Percentiles rank a stretch among this genome's conserved stretches.
phyloP scores from a whole-genome alignment of 2,888 invertebrate genomes.

The Papilio demoleus region DNA sequence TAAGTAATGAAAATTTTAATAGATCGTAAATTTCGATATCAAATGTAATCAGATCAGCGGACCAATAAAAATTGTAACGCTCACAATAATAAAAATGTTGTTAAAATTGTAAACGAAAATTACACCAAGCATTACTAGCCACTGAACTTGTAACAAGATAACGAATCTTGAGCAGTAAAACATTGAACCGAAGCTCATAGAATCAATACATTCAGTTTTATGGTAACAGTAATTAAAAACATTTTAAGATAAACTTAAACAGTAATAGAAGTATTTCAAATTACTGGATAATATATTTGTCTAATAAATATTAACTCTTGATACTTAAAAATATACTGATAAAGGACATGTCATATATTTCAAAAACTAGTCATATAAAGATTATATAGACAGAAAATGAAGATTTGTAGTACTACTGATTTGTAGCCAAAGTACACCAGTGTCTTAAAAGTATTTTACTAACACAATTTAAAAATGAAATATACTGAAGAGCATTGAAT shows the following conservation, averaged over 20 bases:
- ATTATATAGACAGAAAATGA: not conserved
- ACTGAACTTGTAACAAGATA: slow-evolving; percentile 30
- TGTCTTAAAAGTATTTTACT: not conserved
- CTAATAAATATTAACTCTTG: not conserved
- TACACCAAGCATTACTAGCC: slow-evolving; percentile 24
- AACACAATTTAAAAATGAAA: too few relatives aligned
- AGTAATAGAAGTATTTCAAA: not conserved
- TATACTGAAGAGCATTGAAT: too few relatives aligned
- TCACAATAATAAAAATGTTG: slow-evolving; percentile 31
- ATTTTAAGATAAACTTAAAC: not conserved
- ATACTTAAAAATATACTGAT: too few relatives aligned
- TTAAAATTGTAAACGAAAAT: slow-evolving; percentile 29
- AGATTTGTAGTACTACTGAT: not conserved
- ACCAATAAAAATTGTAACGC: slow-evolving; percentile 32
- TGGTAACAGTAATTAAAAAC: slow-evolving; percentile 11
- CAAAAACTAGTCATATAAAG: not conserved
- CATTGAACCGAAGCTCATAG: slow-evolving; percentile 12
- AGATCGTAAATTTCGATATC: slow-evolving; percentile 33
- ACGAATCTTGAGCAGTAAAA: slow-evolving; percentile 11
- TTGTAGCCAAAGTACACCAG: not conserved
- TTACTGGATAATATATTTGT: not conserved
- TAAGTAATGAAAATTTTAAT: slow-evolving; percentile 28
- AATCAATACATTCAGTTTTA: slow-evolving; percentile 7
- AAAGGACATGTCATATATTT: slow-evolving; percentile 33
- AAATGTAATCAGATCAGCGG: slow-evolving; percentile 33